Evolutionary conservation across 2,888 invertebrate species (phyloP), one percentile per base, ranked within the genome.

Genomic region (Stenolophus ochropezus): DNA sequence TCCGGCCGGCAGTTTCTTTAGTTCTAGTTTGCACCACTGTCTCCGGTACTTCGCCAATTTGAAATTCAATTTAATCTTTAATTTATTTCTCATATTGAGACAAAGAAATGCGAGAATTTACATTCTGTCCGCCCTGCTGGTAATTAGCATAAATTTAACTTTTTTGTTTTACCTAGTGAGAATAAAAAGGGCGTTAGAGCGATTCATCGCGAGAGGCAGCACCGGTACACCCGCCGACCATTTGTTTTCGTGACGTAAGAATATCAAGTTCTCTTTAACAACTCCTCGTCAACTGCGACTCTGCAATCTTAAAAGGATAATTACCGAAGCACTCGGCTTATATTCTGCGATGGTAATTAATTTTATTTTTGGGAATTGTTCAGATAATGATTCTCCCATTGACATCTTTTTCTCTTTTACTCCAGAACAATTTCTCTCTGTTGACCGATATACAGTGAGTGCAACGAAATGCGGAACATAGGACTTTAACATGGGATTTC

Each of bases 1-100:
- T 14, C 51, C 14, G 51, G 18, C 20, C 33, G 33, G 33, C 11
- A 42, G 33, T 42, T 42, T 51, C 51, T 51, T 51, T 51, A 51
- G 51, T 51, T 56, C 5, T 69, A 69, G 27, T 69, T 69, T 27
- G 16, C 14, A 18, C 33, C 33, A 18, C 65, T 69, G 27, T 27
- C 61, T 1, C 33, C 53, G 27, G 8, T 18, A 18, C 33, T 69
- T 14, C 65, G 76, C 42, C 53, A 69, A 71, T 71, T 79, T 79
- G 71, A 71, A 79, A 79, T 79, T 79, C 69, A 79, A 79, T 79
- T 79, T 79, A 79, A 79, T 79, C 71, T 79, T 69, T 79, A 79
- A 79, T 79, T 79, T 79, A 79, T 79, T 79, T 79, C 79, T 79
- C 71, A 79, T 79, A 79, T 79, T 79, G 79, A 25, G 79, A 79